Evolutionary conservation across 1,140 invertebrate genomes (phyloP).

Genomic region (Heliothis virescens): DNA sequence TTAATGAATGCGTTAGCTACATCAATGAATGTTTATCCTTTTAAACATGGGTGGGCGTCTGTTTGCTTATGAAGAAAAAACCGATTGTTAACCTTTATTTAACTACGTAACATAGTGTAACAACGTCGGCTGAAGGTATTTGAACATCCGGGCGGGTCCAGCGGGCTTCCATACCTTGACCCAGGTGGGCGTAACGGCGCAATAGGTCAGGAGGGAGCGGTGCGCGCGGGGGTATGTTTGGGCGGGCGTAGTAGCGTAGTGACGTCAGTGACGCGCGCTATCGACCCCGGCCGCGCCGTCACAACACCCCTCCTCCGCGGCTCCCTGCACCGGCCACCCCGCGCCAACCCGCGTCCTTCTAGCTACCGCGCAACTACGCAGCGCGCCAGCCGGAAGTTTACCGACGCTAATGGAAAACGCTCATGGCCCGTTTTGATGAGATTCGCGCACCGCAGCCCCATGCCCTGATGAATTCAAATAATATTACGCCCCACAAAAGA

Average conservation of each 20-base stretch:
- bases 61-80: conserved; percentile 21
- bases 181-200: conserved; percentile 80
- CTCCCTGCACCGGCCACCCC: conserved; percentile 52
- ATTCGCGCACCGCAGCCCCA: conserved; percentile 48
- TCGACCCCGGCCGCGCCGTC: conserved; percentile 78
- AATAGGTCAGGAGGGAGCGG: conserved; percentile 78
- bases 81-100: conserved; percentile 11
- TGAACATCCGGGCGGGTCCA: conserved; percentile 52
- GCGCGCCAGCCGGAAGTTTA: conserved; percentile 58
- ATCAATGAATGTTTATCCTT: conserved; percentile 43
- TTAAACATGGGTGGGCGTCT: conserved; percentile 27
- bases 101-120: conserved; percentile 36
- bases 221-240: conserved; percentile 75
- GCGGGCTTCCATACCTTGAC: conserved; percentile 79
- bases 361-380: conserved; percentile 55
- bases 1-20: conserved; percentile 33
- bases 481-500: conserved; percentile 34
- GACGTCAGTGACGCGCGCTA: conserved; percentile 80
- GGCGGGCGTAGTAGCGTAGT: conserved; percentile 83
- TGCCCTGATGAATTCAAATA: conserved; percentile 50
- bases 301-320: conserved; percentile 70
- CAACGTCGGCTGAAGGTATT: conserved; percentile 30
- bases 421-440: conserved; percentile 59
- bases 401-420: conserved; percentile 57
- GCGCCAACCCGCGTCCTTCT: conserved; percentile 46